Conservation (phyloP, 2,113 vertebrate species). For the Rhinogobius similis region DNA sequence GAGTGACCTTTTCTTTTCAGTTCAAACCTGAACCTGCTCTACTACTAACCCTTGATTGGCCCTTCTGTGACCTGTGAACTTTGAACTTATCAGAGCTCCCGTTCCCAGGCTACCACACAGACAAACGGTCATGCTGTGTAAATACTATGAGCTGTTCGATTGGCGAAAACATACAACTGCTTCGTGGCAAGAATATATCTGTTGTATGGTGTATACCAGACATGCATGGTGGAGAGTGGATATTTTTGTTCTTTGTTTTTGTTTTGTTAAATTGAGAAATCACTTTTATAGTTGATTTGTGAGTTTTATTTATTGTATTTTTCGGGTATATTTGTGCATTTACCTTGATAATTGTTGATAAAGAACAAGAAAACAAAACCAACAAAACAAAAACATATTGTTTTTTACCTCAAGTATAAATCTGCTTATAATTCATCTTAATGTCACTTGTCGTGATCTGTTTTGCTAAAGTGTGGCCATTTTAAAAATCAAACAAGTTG, state of each 20-base stretch:
- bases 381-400: too few species aligned
- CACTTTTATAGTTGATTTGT: not conserved
- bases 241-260: too few species aligned
- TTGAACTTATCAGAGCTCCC: conserved; percentile 37
- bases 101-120: conserved; percentile 30
- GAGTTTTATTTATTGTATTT: not conserved
- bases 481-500: conserved; percentile 41
- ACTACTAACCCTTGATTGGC: conserved; percentile 45
- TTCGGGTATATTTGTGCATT: not conserved
- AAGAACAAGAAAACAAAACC: too few species aligned
- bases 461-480: conserved; percentile 31
- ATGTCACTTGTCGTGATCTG: not conserved
- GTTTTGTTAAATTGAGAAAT: not conserved
- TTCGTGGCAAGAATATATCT: not conserved
- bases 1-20: conserved; percentile 33
- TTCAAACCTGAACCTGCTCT: conserved; percentile 56
- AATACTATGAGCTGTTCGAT: conserved; percentile 37
- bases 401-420: not conserved
- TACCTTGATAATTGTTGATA: not conserved
- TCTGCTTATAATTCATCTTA: not conserved
- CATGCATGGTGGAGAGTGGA: conserved; percentile 3
- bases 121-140: conserved; percentile 15
- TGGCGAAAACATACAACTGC: conserved; percentile 16
- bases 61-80: conserved; percentile 54
- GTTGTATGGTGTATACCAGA: not conserved